Conservation (phyloP, 2,888 invertebrate genomes). For the Oxycera nigricornis region DNA sequence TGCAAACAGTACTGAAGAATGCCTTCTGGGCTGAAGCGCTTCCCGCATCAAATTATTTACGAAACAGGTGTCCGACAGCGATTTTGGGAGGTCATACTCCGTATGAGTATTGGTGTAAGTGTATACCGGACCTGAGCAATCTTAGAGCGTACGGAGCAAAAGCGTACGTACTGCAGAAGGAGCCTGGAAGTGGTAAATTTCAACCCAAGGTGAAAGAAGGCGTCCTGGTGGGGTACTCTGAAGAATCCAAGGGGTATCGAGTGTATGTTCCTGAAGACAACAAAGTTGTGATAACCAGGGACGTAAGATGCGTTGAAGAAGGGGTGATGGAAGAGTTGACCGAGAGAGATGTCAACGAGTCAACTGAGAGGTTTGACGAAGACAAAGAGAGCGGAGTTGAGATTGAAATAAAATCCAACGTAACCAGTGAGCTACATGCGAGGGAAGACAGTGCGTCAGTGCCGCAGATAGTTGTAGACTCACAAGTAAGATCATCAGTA, state of each 20-base stretch:
- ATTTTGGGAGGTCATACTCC: constrained; percentile 47
- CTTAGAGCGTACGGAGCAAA: constrained; percentile 21
- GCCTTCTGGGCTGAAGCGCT: constrained; percentile 49
- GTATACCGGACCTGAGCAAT: background rate
- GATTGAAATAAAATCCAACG: background rate
- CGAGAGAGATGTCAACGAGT: background rate
- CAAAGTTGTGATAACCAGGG: background rate
- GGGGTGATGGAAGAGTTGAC: background rate
- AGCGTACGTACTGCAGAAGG: constrained; percentile 33
- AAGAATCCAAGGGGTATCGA: constrained; percentile 49
- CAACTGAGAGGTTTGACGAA: background rate
- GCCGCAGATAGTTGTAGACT: background rate
- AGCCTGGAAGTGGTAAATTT: constrained; percentile 49
- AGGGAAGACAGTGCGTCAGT: background rate
- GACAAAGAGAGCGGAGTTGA: background rate
- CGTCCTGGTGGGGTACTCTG: constrained; percentile 51
- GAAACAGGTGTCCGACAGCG: constrained; percentile 47
- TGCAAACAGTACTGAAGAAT: constrained; percentile 49
- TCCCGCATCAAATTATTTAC: constrained; percentile 46
- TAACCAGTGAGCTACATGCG: background rate
- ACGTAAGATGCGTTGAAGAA: constrained; percentile 8
- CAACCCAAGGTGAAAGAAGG: constrained; percentile 46
- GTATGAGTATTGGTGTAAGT: constrained; percentile 47
- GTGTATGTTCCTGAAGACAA: constrained; percentile 46
- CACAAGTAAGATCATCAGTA: background rate